phyloP scores from a whole-genome alignment of 1,140 invertebrate species.

The Cotesia glomerata region DNA sequence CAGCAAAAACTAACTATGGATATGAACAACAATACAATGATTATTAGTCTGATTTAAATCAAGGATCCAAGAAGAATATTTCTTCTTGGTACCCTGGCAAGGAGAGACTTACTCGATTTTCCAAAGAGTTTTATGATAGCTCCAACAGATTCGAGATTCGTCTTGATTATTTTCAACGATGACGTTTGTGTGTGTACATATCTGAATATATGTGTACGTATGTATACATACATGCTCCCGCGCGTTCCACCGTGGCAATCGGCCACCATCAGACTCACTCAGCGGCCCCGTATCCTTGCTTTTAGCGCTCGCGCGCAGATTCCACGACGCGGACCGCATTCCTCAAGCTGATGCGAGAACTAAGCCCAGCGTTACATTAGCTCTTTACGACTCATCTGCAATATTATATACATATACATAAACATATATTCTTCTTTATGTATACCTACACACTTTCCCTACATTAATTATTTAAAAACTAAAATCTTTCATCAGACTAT shows the following conservation, averaged over 20 bases:
- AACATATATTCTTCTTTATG: too few relatives aligned
- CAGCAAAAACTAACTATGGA: too few relatives aligned
- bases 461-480: too few relatives aligned
- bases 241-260: constrained; percentile 31
- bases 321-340: constrained; percentile 30
- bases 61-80: too few relatives aligned
- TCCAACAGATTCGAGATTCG: constrained; percentile 3
- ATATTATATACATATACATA: constrained; percentile 4
- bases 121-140: too few relatives aligned
- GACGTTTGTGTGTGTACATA: constrained; percentile 36
- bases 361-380: too few relatives aligned
- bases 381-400: not conserved
- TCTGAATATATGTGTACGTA: not conserved
- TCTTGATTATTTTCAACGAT: constrained; percentile 52
- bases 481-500: too few relatives aligned
- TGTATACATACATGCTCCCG: constrained; percentile 18
- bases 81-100: too few relatives aligned
- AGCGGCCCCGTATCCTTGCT: constrained; percentile 21
- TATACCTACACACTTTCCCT: too few relatives aligned
- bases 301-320: constrained; percentile 20
- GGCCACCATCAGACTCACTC: constrained; percentile 14
- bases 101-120: too few relatives aligned
- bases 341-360: constrained; percentile 24
- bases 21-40: too few relatives aligned
- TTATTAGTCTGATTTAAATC: too few relatives aligned